Base-by-base conservation (phyloP, 2,888 invertebrate species). In the Lumbricus terrestris region DNA sequence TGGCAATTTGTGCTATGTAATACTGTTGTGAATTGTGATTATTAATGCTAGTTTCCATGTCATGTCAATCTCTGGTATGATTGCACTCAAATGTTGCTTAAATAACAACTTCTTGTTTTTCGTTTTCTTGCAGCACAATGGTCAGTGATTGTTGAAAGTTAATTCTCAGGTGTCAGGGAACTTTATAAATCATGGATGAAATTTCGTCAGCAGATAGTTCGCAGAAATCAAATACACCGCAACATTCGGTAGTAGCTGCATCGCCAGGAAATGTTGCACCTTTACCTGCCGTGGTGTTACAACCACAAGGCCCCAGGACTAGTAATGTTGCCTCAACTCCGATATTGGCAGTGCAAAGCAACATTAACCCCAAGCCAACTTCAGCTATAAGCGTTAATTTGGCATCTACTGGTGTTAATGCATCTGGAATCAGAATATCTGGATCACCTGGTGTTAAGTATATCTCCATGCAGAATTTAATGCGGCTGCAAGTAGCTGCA, bases 161-260 rank as follows among this genome's bases (percentile, higher is more conserved):
- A 23, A 85, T 85, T 85, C 85, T 37, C 37, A 85, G 35, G 34
- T 85, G 35, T 34, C 34, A 23, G 18, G 34, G 85, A n/a, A 85
- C 85, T 35, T 35, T 85, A 37, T 20, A 85, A 85, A 85, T 85
- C 85, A 85, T 85, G 85, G 85, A 85, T 85, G 85, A 85, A 35
- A 85, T 35, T 34, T 85, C 85, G 1, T 37, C 85, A 37, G 85
- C 35, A 35, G 85, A 85, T 85, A 85, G 37, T 85, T 85, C 15
- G 18, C 37, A 35, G 35, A 85, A 85, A 69, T 69, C 69, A 69
- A 69, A 69, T 69, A 69, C 69, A 69, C 69, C 69, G 16, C 29
- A 69, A n/a, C n/a, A 69, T 85, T 85, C 18, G 34, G 85, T 34
- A 85, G 35, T 35, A 85, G 34, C 85, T 85, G 85, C 85, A 34